Conservation (phyloP, 2,888 invertebrate species). For the Julus scandinavius region DNA sequence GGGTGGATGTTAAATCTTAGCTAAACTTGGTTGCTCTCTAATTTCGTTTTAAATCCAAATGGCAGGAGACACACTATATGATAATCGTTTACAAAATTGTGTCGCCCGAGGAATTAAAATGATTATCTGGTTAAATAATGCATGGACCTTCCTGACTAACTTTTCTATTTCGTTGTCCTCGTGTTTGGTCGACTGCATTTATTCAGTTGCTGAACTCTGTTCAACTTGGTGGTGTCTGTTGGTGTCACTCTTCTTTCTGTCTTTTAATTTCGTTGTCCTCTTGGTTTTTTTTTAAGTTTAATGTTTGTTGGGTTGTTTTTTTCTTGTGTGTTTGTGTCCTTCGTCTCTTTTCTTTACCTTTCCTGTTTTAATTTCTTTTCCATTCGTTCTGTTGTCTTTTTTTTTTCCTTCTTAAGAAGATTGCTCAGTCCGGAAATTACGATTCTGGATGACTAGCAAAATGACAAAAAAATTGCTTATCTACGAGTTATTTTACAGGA, state of each 20-base stretch:
- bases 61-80: background rate
- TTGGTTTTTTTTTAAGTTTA: background rate
- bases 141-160: background rate
- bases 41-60: background rate
- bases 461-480: slow-evolving; percentile 13
- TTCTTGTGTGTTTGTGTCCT: background rate
- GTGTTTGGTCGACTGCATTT: background rate
- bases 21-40: background rate
- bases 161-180: background rate
- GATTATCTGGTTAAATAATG: slow-evolving; percentile 13
- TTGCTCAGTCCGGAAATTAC: slow-evolving; percentile 37
- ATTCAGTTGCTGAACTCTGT: background rate
- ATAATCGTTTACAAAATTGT: background rate
- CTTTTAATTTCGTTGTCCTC: background rate
- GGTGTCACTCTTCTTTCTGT: background rate
- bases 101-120: background rate
- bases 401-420: slow-evolving; percentile 21
- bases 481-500: background rate
- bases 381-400: background rate
- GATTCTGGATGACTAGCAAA: slow-evolving; percentile 36
- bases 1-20: background rate
- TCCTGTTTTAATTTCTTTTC: slow-evolving; percentile 16
- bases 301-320: background rate
- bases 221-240: background rate
- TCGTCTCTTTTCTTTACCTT: background rate